Conservation (phyloP, 2,797 vertebrate species). For the Muscicapa comitata region DNA sequence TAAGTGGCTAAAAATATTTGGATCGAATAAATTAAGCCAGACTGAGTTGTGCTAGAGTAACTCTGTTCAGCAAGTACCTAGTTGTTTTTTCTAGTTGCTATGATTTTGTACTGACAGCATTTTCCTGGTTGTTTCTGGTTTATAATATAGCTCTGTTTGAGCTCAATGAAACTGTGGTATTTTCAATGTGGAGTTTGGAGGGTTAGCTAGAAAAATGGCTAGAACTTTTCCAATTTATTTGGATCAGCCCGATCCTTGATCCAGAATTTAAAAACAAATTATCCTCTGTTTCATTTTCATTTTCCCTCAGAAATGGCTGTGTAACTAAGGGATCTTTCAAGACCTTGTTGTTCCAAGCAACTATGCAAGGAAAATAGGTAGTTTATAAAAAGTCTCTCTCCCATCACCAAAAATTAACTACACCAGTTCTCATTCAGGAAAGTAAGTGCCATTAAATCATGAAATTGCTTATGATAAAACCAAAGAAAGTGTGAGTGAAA, state of each 20-base stretch:
- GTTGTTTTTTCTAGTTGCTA: not conserved
- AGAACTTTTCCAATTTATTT: not conserved
- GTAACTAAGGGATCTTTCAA: not conserved
- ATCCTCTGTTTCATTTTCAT: not conserved
- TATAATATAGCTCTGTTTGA: not conserved
- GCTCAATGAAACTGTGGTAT: not conserved
- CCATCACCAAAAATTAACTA: not conserved
- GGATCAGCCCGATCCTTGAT: not conserved
- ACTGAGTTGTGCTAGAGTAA: not conserved
- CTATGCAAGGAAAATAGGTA: not conserved
- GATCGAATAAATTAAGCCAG: not conserved
- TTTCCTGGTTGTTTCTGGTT: not conserved
- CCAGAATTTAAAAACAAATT: not conserved
- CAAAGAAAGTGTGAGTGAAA: slow-evolving; percentile 57
- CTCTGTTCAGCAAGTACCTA: not conserved
- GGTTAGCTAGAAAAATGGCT: not conserved
- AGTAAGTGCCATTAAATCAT: slow-evolving; percentile 20
- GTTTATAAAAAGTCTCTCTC: not conserved
- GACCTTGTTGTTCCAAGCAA: not conserved
- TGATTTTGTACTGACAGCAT: not conserved
- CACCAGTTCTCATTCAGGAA: slow-evolving; percentile 2
- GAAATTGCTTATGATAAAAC: slow-evolving; percentile 42
- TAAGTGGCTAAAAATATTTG: not conserved
- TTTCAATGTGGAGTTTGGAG: not conserved
- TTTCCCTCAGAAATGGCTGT: not conserved